These are phyloP conservation scores for Leptinotarsa haldemani DNA, from an alignment of 2,888 invertebrate genomes.

Conservation along the genomic window DNA sequence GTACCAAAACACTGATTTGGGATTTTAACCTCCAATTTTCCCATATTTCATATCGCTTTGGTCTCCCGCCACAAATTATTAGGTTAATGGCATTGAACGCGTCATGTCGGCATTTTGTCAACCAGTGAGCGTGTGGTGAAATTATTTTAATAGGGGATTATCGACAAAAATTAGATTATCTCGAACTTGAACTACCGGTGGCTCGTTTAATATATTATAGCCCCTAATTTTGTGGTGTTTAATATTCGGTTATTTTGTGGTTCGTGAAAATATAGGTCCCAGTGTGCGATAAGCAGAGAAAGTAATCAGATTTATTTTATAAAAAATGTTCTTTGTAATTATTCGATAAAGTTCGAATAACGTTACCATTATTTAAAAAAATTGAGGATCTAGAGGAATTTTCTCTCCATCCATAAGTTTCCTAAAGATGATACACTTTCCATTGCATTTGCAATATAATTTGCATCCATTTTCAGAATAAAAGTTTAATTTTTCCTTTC, in stretches of 20 bases:
- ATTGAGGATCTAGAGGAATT: too few relatives aligned
- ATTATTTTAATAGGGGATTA: slow-evolving; percentile 12
- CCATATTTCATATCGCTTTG: slow-evolving; percentile 16
- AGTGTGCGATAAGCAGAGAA: too few relatives aligned
- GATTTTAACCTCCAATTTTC: slow-evolving; percentile 17
- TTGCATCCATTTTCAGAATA: too few relatives aligned
- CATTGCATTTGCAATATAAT: too few relatives aligned
- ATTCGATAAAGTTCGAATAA: too few relatives aligned
- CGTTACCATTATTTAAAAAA: too few relatives aligned
- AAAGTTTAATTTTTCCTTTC: too few relatives aligned
- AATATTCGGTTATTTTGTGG: not conserved
- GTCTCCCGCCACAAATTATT: slow-evolving; percentile 1
- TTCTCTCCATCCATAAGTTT: too few relatives aligned
- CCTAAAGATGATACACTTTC: too few relatives aligned
- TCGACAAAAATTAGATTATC: slow-evolving; percentile 6
- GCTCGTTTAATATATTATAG: not conserved
- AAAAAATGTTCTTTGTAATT: too few relatives aligned
- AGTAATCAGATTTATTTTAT: too few relatives aligned
- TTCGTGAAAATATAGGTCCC: not conserved
- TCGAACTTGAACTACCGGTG: not conserved
- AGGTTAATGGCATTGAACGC: slow-evolving; percentile 9
- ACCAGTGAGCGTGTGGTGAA: slow-evolving; percentile 10
- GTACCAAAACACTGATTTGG: slow-evolving; percentile 21
- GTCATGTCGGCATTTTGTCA: slow-evolving; percentile 7
- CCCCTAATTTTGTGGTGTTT: not conserved